A percentile compares a stretch with the other conserved stretches of the same genome.
These are phyloP conservation scores for Athrips mouffetella DNA, from an alignment of 2,888 invertebrate genomes.

Conservation along the genomic window DNA sequence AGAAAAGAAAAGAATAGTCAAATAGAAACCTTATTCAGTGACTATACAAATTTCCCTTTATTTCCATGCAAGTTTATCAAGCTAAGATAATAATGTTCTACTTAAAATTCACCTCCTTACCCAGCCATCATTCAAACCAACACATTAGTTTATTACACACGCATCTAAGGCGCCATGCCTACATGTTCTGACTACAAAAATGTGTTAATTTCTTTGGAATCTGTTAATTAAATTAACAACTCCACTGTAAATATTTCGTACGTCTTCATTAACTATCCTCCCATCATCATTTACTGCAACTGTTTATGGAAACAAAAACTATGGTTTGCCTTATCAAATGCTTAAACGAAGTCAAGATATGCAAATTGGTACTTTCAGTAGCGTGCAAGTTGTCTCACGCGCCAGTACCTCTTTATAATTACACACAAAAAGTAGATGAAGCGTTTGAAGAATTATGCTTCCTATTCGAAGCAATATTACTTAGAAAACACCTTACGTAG, in stretches of 20 bases:
- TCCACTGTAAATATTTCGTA: not conserved
- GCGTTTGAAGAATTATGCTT: not conserved
- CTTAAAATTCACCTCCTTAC: not conserved
- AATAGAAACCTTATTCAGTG: too few relatives aligned
- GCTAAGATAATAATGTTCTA: not conserved
- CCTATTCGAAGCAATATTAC: not conserved
- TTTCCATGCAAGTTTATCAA: not conserved
- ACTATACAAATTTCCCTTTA: not conserved
- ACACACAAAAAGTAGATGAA: slow-evolving; percentile 7
- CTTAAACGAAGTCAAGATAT: slow-evolving; percentile 24
- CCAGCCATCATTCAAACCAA: not conserved
- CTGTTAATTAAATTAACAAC: slow-evolving; percentile 4
- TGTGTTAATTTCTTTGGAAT: not conserved
- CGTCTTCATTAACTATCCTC: not conserved
- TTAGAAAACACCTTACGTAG: not conserved
- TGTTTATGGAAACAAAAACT: not conserved
- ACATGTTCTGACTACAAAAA: not conserved
- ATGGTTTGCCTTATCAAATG: slow-evolving; percentile 10
- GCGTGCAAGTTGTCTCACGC: slow-evolving; percentile 34
- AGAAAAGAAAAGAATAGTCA: too few relatives aligned
- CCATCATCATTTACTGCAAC: not conserved
- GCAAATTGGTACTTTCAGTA: slow-evolving; percentile 30
- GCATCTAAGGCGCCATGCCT: not conserved
- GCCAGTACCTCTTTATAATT: slow-evolving; percentile 24
- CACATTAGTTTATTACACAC: not conserved